Percentiles rank a stretch among this genome's conserved stretches.
Evolutionary conservation across 1,140 invertebrate genomes (phyloP).

Genomic region (Caenorhabditis remanei): DNA sequence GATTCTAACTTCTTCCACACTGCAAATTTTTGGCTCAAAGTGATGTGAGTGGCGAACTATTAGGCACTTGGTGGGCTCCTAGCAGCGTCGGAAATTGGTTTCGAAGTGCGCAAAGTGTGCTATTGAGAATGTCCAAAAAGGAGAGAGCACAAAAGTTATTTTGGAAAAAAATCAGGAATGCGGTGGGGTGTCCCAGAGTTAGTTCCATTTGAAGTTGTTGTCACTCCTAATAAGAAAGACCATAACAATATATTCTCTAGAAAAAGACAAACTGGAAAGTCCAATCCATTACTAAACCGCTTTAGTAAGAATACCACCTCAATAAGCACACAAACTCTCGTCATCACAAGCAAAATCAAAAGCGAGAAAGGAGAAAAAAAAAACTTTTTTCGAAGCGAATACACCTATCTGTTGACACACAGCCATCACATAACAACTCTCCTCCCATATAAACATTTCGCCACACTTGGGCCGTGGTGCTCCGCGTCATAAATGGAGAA

Average conservation of each 20-base stretch:
- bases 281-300: too few species aligned
- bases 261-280: too few species aligned
- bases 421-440: conserved; percentile 25
- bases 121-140: conserved; percentile 27
- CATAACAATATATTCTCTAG: too few species aligned
- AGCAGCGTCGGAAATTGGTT: conserved; percentile 45
- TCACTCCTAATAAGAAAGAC: too few species aligned
- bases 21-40: conserved; percentile 27
- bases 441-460: conserved; percentile 19
- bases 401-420: conserved; percentile 12
- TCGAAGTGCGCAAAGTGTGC: not conserved
- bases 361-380: not conserved
- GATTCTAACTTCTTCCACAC: not conserved
- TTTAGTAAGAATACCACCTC: too few species aligned
- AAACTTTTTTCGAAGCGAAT: conserved; percentile 1
- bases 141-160: not conserved
- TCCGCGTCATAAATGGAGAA: conserved; percentile 2
- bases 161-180: not conserved
- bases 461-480: not conserved
- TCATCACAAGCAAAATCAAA: not conserved
- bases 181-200: too few species aligned
- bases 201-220: too few species aligned
- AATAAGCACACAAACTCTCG: too few species aligned
- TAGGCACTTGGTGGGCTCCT: not conserved
- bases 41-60: conserved; percentile 12